A percentile compares a stretch with the other conserved stretches of the same genome.
Evolutionary conservation across 2,797 vertebrate genomes (phyloP).

Genomic region (Liasis olivaceus): DNA sequence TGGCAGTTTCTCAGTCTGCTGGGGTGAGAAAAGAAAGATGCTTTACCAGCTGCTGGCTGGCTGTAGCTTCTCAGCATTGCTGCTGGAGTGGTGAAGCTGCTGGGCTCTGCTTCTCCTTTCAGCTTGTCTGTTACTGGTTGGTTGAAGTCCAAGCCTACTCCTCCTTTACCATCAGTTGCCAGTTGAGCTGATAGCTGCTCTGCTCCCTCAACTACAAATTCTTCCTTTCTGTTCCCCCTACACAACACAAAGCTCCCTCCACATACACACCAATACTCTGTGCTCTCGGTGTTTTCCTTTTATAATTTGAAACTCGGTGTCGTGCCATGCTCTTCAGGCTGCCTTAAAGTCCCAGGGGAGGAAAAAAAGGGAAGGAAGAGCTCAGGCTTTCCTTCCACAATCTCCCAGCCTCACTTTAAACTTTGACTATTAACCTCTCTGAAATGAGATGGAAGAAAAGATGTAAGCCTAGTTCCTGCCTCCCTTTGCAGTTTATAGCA

Average conservation of each 20-base stretch:
- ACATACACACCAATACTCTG: neutral
- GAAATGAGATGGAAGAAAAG: too few relatives aligned
- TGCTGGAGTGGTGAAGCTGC: neutral
- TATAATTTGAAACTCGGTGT: neutral
- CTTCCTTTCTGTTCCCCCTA: neutral
- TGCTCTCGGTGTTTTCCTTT: neutral
- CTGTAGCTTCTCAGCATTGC: neutral
- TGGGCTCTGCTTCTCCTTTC: neutral
- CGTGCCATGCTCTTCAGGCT: neutral
- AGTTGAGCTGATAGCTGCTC: neutral
- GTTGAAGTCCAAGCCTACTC: neutral
- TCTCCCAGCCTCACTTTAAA: too few relatives aligned
- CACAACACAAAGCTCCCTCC: neutral
- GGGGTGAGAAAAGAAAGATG: neutral
- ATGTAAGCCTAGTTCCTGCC: too few relatives aligned
- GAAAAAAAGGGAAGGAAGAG: neutral
- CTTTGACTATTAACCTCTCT: too few relatives aligned
- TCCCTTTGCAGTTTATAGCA: too few relatives aligned
- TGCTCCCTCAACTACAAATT: neutral
- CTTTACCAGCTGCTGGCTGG: neutral
- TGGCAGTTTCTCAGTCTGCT: neutral
- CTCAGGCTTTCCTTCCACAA: too few relatives aligned
- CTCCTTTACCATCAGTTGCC: neutral
- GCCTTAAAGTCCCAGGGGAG: neutral
- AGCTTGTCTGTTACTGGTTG: neutral